A percentile compares a stretch with the other conserved stretches of the same genome.
Evolutionary conservation across 2,113 vertebrate genomes (phyloP).

Genomic region (Numida meleagris): DNA sequence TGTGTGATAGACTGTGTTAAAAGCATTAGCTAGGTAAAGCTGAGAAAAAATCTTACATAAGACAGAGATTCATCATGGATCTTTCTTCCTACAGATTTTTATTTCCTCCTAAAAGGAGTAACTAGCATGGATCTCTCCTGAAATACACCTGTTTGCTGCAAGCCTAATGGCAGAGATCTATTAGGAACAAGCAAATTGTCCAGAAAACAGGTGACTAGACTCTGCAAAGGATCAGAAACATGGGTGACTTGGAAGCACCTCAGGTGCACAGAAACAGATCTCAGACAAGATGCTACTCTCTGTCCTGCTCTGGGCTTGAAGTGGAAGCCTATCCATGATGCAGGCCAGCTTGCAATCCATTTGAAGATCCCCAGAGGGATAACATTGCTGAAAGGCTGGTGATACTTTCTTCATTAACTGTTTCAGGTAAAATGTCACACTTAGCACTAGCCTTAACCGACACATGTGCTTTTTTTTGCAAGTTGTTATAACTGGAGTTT

Average conservation of each 20-base stretch:
- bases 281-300: background rate
- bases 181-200: background rate
- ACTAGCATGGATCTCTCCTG: too few relatives aligned
- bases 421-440: background rate
- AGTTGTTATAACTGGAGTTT: background rate
- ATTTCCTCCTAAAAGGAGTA: background rate
- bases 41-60: background rate
- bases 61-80: accelerated
- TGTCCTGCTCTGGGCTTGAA: background rate
- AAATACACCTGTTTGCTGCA: background rate
- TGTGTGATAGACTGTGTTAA: background rate
- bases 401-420: background rate
- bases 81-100: background rate
- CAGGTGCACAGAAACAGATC: background rate
- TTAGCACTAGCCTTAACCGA: background rate
- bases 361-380: background rate
- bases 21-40: background rate
- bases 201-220: background rate
- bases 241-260: background rate
- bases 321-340: background rate
- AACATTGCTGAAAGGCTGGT: background rate
- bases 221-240: background rate
- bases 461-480: accelerated
- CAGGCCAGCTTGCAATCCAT: background rate
- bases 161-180: background rate